phyloP scores from a whole-genome alignment of 1,140 invertebrate species.

The Hydropsyche tenuis region DNA sequence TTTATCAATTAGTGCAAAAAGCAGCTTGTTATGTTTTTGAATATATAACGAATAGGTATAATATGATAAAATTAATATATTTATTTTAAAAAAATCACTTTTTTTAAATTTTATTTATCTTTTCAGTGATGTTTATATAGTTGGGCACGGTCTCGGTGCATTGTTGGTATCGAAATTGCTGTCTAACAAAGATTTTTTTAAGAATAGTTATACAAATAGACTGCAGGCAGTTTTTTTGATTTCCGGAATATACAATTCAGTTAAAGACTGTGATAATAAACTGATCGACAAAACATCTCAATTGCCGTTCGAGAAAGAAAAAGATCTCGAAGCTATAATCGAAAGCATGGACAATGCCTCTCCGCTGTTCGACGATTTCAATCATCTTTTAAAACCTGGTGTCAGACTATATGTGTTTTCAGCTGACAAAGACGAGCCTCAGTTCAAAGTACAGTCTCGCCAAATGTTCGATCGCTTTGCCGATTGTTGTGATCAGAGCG shows the following conservation, averaged over 20 bases:
- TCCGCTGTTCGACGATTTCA: conserved; percentile 40
- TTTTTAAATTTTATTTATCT: conserved; percentile 4
- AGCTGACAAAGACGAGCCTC: conserved; percentile 26
- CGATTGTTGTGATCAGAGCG: conserved; percentile 39
- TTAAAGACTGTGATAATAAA: not conserved
- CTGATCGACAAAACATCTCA: not conserved
- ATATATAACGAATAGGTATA: not conserved
- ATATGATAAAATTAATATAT: not conserved
- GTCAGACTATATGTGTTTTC: conserved; percentile 42
- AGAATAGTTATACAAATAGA: conserved; percentile 27
- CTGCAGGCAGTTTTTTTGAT: conserved; percentile 42
- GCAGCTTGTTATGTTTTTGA: conserved; percentile 18
- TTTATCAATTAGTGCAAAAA: conserved; percentile 18
- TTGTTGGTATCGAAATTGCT: conserved; percentile 37
- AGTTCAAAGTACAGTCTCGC: conserved; percentile 38
- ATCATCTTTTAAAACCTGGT: conserved; percentile 25
- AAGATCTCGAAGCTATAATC: conserved; percentile 2
- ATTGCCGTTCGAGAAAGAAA: not conserved
- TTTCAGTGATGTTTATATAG: conserved; percentile 47
- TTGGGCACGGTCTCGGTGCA: conserved; percentile 44
- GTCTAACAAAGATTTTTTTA: conserved; percentile 36
- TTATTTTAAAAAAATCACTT: not conserved
- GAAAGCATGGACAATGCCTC: conserved; percentile 10
- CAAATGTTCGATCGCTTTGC: conserved; percentile 44
- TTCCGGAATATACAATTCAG: conserved; percentile 40